Percentiles rank a stretch among this genome's conserved stretches.
Conservation (phyloP, 2,888 invertebrate genomes). For the Panopea generosa region DNA sequence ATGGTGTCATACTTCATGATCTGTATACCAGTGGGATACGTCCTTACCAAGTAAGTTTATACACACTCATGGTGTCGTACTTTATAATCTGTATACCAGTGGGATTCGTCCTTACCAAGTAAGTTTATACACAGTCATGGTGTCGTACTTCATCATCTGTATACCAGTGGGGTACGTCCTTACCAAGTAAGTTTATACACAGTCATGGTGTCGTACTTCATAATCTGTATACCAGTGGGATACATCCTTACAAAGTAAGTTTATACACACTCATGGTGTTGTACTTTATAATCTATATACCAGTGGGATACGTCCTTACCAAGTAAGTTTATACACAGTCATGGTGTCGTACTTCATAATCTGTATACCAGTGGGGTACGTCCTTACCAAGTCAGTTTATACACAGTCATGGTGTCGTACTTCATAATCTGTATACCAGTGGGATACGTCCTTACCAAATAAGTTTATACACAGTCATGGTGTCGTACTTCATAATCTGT, state of each 20-base stretch:
- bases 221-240: slow-evolving; percentile 79
- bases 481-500: too few relatives aligned
- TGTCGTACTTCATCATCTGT: slow-evolving; percentile 79
- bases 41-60: slow-evolving; percentile 76
- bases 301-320: too few relatives aligned
- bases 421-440: too few relatives aligned
- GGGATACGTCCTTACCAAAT: too few relatives aligned
- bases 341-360: too few relatives aligned
- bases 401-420: too few relatives aligned
- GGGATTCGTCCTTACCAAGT: slow-evolving; percentile 77
- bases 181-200: slow-evolving; percentile 76
- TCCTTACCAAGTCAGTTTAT: too few relatives aligned
- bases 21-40: slow-evolving; percentile 79
- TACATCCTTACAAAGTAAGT: slow-evolving; percentile 78
- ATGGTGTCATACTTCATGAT: slow-evolving; percentile 79
- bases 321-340: too few relatives aligned
- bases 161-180: slow-evolving; percentile 79
- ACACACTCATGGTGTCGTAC: slow-evolving; percentile 78
- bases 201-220: slow-evolving; percentile 77
- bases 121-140: slow-evolving; percentile 75
- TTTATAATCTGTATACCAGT: slow-evolving; percentile 80
- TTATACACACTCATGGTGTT: too few relatives aligned
- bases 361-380: too few relatives aligned
- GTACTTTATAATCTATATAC: too few relatives aligned
- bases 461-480: too few relatives aligned